Evolutionary conservation across 2,113 vertebrate species (phyloP), one percentile per base, ranked within the genome.

Genomic region (Cyanistes caeruleus): DNA sequence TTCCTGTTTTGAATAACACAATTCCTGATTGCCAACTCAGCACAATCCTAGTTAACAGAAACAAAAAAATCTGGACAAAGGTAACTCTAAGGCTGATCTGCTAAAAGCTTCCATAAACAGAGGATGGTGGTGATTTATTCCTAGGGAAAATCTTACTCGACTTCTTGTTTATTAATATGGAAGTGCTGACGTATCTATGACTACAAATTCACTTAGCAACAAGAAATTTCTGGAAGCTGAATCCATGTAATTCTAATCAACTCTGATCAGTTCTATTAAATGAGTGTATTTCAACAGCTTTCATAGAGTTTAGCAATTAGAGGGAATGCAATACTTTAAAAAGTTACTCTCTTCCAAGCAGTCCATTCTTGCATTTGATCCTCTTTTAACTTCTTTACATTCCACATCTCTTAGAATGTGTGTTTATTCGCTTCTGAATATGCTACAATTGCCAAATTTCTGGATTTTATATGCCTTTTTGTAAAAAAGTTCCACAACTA

Each of bases 151-250:
- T 39, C 74, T 79, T 91, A 87, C n/a, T 46, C 5, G 10, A 27
- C 43, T 89, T 73, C 58, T 90, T 88, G 41, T 90, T 91, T 80
- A 87, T 89, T 72, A 84, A 91, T 49, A 65, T 39, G 39, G 72
- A 90, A 89, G 46, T 70, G 82, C 84, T 96, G 84, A 85, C 0
- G 2, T 72, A 84, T 62, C 58, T 84, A 58, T 79, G 83, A 68
- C 69, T 87, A 82, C 58, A 92, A 93, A 78, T 84, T 85, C 84
- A 49, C 89, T 58, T 81, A 87, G 76, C 69, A 91, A 95, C 87
- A 75, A 56, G 67, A 64, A 72, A 81, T 33, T 89, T 79, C 70
- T 85, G 51, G 44, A 87, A 68, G 21, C 2, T 75, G 52, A 84
- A 92, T 89, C 8, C 49, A 75, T 28, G 73, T 79, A 60, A 79